A percentile compares a stretch with the other conserved stretches of the same genome.
Conservation (phyloP, 2,797 vertebrate species). For the Leucoraja ocellata region DNA sequence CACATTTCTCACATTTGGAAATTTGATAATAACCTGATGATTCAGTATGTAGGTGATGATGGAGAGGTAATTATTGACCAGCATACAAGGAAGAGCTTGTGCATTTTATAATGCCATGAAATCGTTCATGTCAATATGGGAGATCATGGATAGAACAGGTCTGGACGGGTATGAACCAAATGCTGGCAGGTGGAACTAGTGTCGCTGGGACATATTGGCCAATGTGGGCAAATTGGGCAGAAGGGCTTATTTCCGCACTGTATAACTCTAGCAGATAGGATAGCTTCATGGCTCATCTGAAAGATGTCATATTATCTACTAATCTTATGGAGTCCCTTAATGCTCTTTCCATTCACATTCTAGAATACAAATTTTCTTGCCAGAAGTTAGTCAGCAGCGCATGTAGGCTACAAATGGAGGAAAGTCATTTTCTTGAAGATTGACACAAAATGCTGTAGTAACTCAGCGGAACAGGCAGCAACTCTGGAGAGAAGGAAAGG, state of each 20-base stretch:
- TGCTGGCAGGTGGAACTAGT: too few species aligned
- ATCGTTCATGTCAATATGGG: neutral
- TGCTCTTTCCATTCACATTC: neutral
- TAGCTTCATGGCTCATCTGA: neutral
- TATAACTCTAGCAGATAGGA: neutral
- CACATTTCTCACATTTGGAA: neutral
- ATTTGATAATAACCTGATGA: neutral
- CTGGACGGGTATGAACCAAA: too few species aligned
- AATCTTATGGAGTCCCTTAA: neutral
- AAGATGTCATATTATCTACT: neutral
- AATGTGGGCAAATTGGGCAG: too few species aligned
- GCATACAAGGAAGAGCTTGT: neutral
- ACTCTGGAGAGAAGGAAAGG: too few species aligned
- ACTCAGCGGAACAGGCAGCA: too few species aligned
- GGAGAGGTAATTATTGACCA: too few species aligned
- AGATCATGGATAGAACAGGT: neutral
- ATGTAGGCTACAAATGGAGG: neutral
- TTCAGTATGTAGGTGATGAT: neutral
- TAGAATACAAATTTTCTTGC: neutral
- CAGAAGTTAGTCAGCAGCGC: neutral
- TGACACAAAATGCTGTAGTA: too few species aligned
- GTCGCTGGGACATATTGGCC: too few species aligned
- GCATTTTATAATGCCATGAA: neutral
- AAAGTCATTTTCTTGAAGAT: neutral
- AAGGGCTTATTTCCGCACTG: too few species aligned